Conservation (phyloP, 2,888 invertebrate species). For the Ditylenchus weischeri region DNA sequence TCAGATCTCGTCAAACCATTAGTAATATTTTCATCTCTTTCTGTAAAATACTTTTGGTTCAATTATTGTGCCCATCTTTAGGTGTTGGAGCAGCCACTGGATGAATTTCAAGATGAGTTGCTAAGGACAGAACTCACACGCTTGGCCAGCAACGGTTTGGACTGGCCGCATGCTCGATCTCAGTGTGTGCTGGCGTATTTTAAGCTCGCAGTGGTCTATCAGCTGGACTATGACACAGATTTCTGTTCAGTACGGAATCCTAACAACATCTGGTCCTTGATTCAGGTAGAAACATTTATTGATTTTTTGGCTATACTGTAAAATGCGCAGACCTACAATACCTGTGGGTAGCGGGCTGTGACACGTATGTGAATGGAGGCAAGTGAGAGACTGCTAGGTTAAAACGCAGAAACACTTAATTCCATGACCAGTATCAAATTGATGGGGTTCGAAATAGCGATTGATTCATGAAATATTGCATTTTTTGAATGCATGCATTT, state of each 20-base stretch:
- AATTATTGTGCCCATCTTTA: too few species aligned
- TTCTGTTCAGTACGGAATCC: constrained; percentile 55
- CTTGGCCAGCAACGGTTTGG: constrained; percentile 38
- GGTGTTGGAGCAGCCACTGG: constrained; percentile 42
- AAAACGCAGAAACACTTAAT: too few species aligned
- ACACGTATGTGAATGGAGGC: too few species aligned
- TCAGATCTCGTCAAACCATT: constrained; percentile 43
- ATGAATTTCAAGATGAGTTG: constrained; percentile 45
- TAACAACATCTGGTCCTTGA: constrained; percentile 51
- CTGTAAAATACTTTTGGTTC: too few species aligned
- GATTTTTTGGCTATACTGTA: background rate
- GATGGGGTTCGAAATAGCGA: too few species aligned
- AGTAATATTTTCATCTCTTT: too few species aligned
- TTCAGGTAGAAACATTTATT: constrained; percentile 37
- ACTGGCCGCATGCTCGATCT: constrained; percentile 50
- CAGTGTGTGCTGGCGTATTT: constrained; percentile 57
- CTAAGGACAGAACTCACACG: constrained; percentile 46
- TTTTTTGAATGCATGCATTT: too few species aligned
- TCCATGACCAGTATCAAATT: too few species aligned
- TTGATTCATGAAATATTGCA: too few species aligned
- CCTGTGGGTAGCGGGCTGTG: too few species aligned
- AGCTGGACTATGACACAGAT: constrained; percentile 53
- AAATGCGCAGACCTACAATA: too few species aligned
- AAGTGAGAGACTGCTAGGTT: too few species aligned
- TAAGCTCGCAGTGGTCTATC: constrained; percentile 51